These are phyloP conservation scores for Acrocera orbiculus DNA, from an alignment of 2,888 invertebrate genomes.

Conservation along the genomic window DNA sequence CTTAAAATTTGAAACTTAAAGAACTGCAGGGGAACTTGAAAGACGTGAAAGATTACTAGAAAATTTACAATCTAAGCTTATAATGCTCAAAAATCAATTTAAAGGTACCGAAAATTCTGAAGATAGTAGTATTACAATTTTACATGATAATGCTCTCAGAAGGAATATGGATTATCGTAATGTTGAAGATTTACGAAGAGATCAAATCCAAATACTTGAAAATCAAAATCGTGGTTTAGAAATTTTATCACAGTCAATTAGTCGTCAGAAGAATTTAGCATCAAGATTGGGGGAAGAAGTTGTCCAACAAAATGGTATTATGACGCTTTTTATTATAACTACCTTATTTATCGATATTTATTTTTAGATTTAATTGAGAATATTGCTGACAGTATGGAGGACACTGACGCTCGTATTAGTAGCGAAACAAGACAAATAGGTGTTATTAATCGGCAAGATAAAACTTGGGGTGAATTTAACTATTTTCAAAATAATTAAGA, in stretches of 20 bases:
- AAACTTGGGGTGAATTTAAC: conserved; percentile 42
- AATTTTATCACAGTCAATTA: conserved; percentile 51
- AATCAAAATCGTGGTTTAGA: conserved; percentile 65
- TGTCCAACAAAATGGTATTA: conserved; percentile 61
- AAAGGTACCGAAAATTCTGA: too few relatives aligned
- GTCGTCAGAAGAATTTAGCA: conserved; percentile 59
- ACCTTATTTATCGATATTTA: neutral
- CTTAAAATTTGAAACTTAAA: conserved; percentile 16
- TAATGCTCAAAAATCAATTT: conserved; percentile 35
- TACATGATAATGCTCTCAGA: too few relatives aligned
- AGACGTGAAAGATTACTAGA: conserved; percentile 43
- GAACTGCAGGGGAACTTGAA: conserved; percentile 44
- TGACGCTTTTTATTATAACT: conserved; percentile 10
- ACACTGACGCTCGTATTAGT: conserved; percentile 47
- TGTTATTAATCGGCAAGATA: conserved; percentile 47
- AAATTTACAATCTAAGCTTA: conserved; percentile 38
- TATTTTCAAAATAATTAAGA: neutral
- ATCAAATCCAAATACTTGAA: conserved; percentile 42
- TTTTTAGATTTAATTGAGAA: conserved; percentile 55
- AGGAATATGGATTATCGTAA: too few relatives aligned
- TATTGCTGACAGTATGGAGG: conserved; percentile 51
- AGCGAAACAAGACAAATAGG: conserved; percentile 48
- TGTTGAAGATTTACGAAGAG: conserved; percentile 35
- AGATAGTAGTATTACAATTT: too few relatives aligned
- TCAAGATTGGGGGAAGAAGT: conserved; percentile 57